Percentiles rank a stretch among this genome's conserved stretches.
Evolutionary conservation across 1,140 invertebrate species (phyloP).

Genomic region (Rhyzopertha dominica): DNA sequence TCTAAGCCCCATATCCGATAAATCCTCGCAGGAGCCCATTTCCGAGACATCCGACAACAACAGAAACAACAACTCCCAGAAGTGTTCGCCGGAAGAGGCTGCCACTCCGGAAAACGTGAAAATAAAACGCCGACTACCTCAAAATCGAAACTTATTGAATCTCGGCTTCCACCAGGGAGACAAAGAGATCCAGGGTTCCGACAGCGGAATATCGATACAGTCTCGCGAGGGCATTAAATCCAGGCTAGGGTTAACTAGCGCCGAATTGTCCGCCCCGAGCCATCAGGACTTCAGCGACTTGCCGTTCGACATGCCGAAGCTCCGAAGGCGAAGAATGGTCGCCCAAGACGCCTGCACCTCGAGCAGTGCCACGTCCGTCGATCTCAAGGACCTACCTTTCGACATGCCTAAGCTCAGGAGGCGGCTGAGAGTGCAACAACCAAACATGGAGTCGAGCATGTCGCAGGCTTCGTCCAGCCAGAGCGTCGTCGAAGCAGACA

Average conservation of each 20-base stretch:
- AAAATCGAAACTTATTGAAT: conserved; percentile 73
- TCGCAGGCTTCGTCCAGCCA: conserved; percentile 75
- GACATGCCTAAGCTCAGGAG: conserved; percentile 83
- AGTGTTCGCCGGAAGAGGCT: conserved; percentile 60
- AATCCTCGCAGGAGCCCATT: conserved; percentile 79
- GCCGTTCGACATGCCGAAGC: conserved; percentile 87
- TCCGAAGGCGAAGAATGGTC: conserved; percentile 62
- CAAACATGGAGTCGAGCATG: conserved; percentile 59
- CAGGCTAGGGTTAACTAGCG: conserved; percentile 47
- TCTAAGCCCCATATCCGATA: conserved; percentile 83
- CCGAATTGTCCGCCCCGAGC: conserved; percentile 33
- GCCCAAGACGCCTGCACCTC: conserved; percentile 61
- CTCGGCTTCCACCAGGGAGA: conserved; percentile 59
- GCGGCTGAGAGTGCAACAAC: conserved; percentile 52
- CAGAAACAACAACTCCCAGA: conserved; percentile 70
- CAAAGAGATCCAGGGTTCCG: conserved; percentile 74
- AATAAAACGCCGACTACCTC: conserved; percentile 59
- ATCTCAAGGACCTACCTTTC: conserved; percentile 74
- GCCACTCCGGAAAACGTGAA: conserved; percentile 48
- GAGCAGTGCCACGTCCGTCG: conserved; percentile 66
- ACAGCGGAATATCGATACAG: conserved; percentile 80
- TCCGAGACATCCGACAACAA: conserved; percentile 74
- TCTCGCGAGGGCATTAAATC: conserved; percentile 70
- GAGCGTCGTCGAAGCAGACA: conserved; percentile 66
- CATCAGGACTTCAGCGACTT: conserved; percentile 63